Evolutionary conservation across 53 echinoderm and acorn worm genomes (phyloP).

Genomic region (Holothuria leucospilota): DNA sequence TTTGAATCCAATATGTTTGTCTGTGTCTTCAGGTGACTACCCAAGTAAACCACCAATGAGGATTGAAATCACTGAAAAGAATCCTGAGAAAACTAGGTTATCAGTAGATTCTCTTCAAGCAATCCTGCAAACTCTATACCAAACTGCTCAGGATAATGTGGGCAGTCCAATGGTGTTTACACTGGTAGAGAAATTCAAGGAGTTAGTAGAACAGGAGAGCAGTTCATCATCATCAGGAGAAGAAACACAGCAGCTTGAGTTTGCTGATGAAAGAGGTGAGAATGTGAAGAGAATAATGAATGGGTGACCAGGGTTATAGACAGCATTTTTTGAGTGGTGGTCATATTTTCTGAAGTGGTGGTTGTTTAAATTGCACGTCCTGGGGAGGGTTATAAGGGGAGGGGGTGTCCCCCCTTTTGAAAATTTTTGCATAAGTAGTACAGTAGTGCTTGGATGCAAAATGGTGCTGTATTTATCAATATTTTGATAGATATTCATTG

Average conservation of each 20-base stretch:
- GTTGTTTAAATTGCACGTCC: no score
- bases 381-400: no score
- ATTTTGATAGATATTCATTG: no score
- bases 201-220: conserved; percentile 44
- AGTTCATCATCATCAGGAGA: neutral
- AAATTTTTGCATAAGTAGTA: no score
- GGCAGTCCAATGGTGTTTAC: conserved; percentile 70
- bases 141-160: conserved; percentile 59
- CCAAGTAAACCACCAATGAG: conserved; percentile 68
- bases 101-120: conserved; percentile 47
- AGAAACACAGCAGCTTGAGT: neutral
- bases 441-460: no score
- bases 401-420: no score
- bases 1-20: no score
- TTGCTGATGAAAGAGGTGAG: neutral
- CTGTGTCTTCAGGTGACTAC: conserved; percentile 52
- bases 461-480: no score
- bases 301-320: no score
- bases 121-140: conserved; percentile 70
- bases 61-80: conserved; percentile 66
- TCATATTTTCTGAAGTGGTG: no score
- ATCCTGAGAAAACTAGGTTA: conserved; percentile 1
- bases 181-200: conserved; percentile 72
- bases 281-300: no score
- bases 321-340: no score